A percentile compares a stretch with the other conserved stretches of the same genome.
phyloP scores from a whole-genome alignment of 2,888 invertebrate genomes.

The Dasysyrphus tricinctus region DNA sequence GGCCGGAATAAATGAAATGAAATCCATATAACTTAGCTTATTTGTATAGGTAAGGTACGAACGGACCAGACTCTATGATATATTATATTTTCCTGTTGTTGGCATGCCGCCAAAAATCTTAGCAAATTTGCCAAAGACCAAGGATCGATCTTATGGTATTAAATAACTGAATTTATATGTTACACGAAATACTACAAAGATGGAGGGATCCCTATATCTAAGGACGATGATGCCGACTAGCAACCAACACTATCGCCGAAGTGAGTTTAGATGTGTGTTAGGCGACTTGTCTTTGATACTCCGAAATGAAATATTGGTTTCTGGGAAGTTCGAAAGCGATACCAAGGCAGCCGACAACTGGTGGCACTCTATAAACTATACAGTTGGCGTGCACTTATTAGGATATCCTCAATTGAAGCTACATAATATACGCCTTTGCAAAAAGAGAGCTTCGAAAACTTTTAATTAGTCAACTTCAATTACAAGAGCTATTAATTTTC shows the following conservation, averaged over 20 bases:
- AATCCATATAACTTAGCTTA: slow-evolving; percentile 34
- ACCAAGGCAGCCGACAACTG: neutral
- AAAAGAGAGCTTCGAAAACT: slow-evolving; percentile 52
- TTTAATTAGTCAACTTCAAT: slow-evolving; percentile 75
- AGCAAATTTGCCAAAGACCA: slow-evolving; percentile 26
- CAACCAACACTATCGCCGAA: slow-evolving; percentile 9
- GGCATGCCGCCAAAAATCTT: slow-evolving; percentile 64
- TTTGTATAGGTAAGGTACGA: slow-evolving; percentile 22
- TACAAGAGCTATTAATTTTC: slow-evolving; percentile 69
- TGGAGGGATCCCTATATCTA: no score
- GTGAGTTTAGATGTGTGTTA: slow-evolving; percentile 38
- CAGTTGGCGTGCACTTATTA: slow-evolving; percentile 35
- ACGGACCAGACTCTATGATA: neutral
- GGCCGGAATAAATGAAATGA: slow-evolving; percentile 34
- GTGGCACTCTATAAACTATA: neutral
- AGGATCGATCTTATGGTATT: slow-evolving; percentile 30
- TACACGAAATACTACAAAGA: neutral
- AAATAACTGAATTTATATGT: slow-evolving; percentile 62
- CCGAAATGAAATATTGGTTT: slow-evolving; percentile 67
- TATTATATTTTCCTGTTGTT: slow-evolving; percentile 51
- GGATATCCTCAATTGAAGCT: slow-evolving; percentile 40
- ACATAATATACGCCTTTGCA: slow-evolving; percentile 13
- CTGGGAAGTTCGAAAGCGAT: slow-evolving; percentile 45
- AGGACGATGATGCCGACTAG: neutral
- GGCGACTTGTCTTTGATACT: slow-evolving; percentile 43